Base-by-base conservation (phyloP, 2,888 invertebrate genomes). In the Punctoribates punctum region DNA sequence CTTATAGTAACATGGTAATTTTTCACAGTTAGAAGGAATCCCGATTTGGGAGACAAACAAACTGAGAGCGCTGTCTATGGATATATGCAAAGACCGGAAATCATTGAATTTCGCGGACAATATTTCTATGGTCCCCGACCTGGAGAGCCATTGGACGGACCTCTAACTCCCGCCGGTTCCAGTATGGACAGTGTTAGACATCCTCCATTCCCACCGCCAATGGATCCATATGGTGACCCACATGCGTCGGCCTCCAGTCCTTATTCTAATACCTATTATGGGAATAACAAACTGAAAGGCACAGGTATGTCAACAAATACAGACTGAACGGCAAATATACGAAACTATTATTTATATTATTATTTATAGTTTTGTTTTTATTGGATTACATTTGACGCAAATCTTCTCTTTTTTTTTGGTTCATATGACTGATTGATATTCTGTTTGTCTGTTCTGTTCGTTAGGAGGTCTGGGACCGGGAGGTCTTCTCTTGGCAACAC, bases 41-140 rank as follows among this genome's bases (percentile, higher is more conserved):
- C 62, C 17, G 62, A 62, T 29, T 15, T 62, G 29, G 62, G 62
- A 9, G 23, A 25, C 3, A 73, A 62, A 46, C 72, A 73, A 11
- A 76, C 76, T 6, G 78, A 76, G 74, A 78, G 77, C 62, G 78
- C 76, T n/a, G 78, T 74, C n/a, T 78, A 78, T 73, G 77, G 78
- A 8, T 78, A 78, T 57, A 48, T 75, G 34, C 65, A 77, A 23
- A 73, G 65, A 60, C 80, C 80, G 1, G 80, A 80, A 75, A 76
- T 79, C 0, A 79, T 80, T 75, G 80, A 80, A 46, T 80, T 80
- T 76, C 73, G 77, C 9, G 80, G 80, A 20, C 79, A 79, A 65
- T 80, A 80, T 51, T 79, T 79, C 67, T 80, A 80, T 76, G 80
- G 80, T 6, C 77, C 73, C 25, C 23, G 62, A 27, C 62, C 62